phyloP scores from a whole-genome alignment of 2,888 invertebrate genomes.

The Cyclophora punctaria region DNA sequence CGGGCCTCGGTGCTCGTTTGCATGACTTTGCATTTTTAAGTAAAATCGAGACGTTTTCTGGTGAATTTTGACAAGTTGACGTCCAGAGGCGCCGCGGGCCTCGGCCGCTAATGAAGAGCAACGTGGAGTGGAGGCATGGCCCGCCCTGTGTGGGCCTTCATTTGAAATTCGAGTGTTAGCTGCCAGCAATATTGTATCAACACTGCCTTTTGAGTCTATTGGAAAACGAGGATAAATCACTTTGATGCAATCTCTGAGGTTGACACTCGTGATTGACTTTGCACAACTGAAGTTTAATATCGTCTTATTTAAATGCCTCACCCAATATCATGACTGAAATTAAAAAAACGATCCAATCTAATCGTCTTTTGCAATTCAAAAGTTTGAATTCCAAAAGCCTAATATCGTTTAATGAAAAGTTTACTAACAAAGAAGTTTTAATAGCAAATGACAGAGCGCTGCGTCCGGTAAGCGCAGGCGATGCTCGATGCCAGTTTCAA shows the following conservation, averaged over 20 bases:
- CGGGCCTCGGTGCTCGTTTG: conserved; percentile 62
- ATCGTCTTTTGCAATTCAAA: too few relatives aligned
- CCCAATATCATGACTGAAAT: too few relatives aligned
- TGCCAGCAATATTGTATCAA: conserved; percentile 1
- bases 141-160: conserved; percentile 22
- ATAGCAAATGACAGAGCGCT: conserved; percentile 34
- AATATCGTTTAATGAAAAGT: not conserved
- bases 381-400: not conserved
- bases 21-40: conserved; percentile 72
- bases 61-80: conserved; percentile 57
- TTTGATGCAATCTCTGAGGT: too few relatives aligned
- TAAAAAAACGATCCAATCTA: too few relatives aligned
- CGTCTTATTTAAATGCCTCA: too few relatives aligned
- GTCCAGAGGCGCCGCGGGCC: conserved; percentile 29
- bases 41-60: conserved; percentile 48
- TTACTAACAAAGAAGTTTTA: conserved; percentile 10
- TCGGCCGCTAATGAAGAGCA: conserved; percentile 31
- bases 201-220: not conserved
- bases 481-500: conserved; percentile 55
- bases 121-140: conserved; percentile 1
- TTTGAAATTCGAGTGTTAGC: conserved; percentile 25
- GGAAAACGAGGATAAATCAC: too few relatives aligned
- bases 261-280: too few relatives aligned
- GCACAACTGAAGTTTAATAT: too few relatives aligned
- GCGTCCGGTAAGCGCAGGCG: conserved; percentile 39